Percentiles rank a stretch among this genome's conserved stretches.
Conservation (phyloP, 2,113 vertebrate species). For the Phocoena phocoena region DNA sequence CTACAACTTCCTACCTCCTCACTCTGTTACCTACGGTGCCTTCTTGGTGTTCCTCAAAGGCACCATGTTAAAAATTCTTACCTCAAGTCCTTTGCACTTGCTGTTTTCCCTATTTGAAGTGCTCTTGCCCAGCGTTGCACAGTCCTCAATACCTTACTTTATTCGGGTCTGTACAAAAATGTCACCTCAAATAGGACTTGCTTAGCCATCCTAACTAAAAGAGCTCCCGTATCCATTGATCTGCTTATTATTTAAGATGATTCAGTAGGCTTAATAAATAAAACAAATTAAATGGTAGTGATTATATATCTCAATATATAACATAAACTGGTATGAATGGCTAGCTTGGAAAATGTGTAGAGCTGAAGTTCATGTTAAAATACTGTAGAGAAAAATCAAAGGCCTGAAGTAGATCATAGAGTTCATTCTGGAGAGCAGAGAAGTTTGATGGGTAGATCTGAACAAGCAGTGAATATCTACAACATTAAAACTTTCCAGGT, state of each 20-base stretch:
- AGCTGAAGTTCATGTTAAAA: not conserved
- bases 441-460: not conserved
- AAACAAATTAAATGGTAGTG: not conserved
- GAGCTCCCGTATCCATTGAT: not conserved
- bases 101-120: not conserved
- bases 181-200: not conserved
- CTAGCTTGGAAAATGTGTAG: not conserved
- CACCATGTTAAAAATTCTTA: not conserved
- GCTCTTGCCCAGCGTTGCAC: not conserved
- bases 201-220: not conserved
- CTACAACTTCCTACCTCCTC: not conserved
- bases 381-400: not conserved
- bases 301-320: not conserved
- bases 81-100: not conserved
- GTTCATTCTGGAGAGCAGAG: not conserved
- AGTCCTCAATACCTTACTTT: not conserved
- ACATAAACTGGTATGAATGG: not conserved
- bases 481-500: not conserved
- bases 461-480: not conserved
- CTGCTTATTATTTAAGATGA: not conserved
- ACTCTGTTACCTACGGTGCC: not conserved
- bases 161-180: not conserved
- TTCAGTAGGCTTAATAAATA: not conserved
- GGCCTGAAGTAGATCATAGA: not conserved
- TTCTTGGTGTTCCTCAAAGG: not conserved